Base-by-base conservation (phyloP, 2,797 vertebrate genomes). In the Melanotaenia nigrans region DNA sequence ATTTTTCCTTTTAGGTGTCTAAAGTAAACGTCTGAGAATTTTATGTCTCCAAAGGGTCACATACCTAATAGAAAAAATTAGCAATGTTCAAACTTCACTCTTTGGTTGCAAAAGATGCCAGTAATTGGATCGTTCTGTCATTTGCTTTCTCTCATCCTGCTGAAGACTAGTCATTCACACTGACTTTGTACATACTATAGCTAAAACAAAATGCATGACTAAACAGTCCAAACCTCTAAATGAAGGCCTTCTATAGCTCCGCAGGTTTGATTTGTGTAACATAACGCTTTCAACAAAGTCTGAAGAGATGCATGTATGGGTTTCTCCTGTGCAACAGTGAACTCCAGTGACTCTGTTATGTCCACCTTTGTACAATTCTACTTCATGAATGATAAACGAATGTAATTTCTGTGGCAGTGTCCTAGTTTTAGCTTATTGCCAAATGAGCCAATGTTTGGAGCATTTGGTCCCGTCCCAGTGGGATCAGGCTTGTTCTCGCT, bases 181-280 rank as follows among this genome's bases (percentile, higher is more conserved):
- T 85, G 85, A 90, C 84, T 81, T 84, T 95, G 94, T 95, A 95
- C 88, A 95, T 94, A 93, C 85, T 92, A 90, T 87, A 89, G 86
- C 86, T 82, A 85, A 91, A 90, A 90, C 84, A 86, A 87, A 87
- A 90, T 91, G 93, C 94, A 95, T 95, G 94, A 90, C 86, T 80
- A 65, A 75, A 86, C 82, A 72, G 88, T 90, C 80, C 60, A 58
- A 84, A 85, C 87, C 89, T 91, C 84, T 77, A 70, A 88, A 84
- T 30, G 74, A 92, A 92, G 87, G 90, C 89, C 88, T 92, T 90
- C 83, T 89, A 81, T 87, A 84, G 87, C 85, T 85, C 79, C 33
- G 82, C 88, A 85, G 90, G 89, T 90, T 92, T 86, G 85, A 86
- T 90, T 78, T 78, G 77, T 93, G 87, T 85, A 84, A 89, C 84